Conservation (phyloP, 2,888 invertebrate genomes). For the Mycalesis mineus region DNA sequence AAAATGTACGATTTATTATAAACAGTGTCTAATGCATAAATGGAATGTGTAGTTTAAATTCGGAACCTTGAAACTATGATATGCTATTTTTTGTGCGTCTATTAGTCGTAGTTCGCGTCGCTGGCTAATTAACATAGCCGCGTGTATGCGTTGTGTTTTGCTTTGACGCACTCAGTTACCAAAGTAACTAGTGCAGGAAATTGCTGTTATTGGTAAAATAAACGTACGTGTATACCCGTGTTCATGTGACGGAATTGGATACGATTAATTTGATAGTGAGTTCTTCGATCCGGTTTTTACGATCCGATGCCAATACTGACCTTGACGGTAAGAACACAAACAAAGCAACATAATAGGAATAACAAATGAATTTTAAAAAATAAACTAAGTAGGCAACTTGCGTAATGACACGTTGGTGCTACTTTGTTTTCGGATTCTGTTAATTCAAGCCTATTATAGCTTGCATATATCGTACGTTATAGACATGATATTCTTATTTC, state of each 20-base stretch:
- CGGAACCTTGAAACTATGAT: conserved; percentile 53
- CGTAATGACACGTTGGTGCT: conserved; percentile 6
- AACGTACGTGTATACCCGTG: conserved; percentile 29
- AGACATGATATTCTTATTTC: too few relatives aligned
- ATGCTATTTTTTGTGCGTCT: conserved; percentile 49
- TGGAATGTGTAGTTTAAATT: conserved; percentile 69
- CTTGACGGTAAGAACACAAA: conserved; percentile 60
- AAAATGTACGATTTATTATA: conserved; percentile 12
- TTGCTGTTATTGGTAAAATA: conserved; percentile 40
- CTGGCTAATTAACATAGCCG: conserved; percentile 47
- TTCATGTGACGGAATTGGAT: conserved; percentile 50
- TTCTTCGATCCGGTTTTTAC: conserved; percentile 64
- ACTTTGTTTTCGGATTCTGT: not conserved
- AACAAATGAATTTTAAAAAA: conserved; percentile 9
- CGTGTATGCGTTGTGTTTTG: conserved; percentile 45
- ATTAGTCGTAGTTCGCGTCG: conserved; percentile 35
- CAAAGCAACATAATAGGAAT: conserved; percentile 21
- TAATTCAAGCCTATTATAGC: not conserved
- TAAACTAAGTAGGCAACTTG: not conserved
- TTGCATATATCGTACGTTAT: too few relatives aligned
- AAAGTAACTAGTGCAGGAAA: conserved; percentile 53
- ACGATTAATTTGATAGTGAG: conserved; percentile 58
- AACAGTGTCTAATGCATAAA: conserved; percentile 36
- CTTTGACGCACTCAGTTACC: conserved; percentile 44
- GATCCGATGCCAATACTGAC: conserved; percentile 53